A percentile compares a stretch with the other conserved stretches of the same genome.
Evolutionary conservation across 2,113 vertebrate genomes (phyloP).

Genomic region (Datnioides undecimradiatus): DNA sequence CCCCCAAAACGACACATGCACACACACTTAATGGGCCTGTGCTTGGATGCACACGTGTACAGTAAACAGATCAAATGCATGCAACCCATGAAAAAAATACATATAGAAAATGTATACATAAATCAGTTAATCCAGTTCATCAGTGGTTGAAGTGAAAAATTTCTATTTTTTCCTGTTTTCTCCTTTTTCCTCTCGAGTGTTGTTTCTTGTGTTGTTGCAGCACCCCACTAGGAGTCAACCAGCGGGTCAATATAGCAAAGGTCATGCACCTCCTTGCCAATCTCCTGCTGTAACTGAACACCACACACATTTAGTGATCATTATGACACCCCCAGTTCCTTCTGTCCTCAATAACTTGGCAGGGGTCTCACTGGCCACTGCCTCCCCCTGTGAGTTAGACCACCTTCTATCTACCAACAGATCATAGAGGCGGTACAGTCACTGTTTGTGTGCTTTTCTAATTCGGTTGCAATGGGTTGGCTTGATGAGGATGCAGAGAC

Average conservation of each 20-base stretch:
- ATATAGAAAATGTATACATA: neutral
- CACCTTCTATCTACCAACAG: slow-evolving; percentile 57
- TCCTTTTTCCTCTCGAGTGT: slow-evolving; percentile 20
- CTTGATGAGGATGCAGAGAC: slow-evolving; percentile 12
- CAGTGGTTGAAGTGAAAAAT: neutral
- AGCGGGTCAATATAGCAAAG: slow-evolving; percentile 79
- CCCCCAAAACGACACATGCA: slow-evolving; percentile 31
- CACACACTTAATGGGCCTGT: neutral
- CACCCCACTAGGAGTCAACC: slow-evolving; percentile 62
- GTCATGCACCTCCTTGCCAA: slow-evolving; percentile 72
- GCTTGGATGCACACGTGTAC: slow-evolving; percentile 21
- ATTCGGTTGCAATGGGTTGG: slow-evolving; percentile 62
- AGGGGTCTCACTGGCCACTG: slow-evolving; percentile 67
- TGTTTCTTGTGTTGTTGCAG: slow-evolving; percentile 56
- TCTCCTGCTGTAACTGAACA: slow-evolving; percentile 80
- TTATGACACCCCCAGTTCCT: slow-evolving; percentile 69
- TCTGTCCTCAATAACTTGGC: slow-evolving; percentile 72
- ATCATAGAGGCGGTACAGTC: slow-evolving; percentile 40
- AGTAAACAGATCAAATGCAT: neutral
- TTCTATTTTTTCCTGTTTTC: neutral
- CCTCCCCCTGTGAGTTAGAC: slow-evolving; percentile 62
- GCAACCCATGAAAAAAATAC: neutral
- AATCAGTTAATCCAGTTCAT: neutral
- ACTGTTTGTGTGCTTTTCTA: slow-evolving; percentile 65
- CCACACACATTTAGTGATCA: slow-evolving; percentile 81